These are phyloP conservation scores for Atlantisia rogersi DNA, from an alignment of 2,113 vertebrate genomes.

Conservation along the genomic window DNA sequence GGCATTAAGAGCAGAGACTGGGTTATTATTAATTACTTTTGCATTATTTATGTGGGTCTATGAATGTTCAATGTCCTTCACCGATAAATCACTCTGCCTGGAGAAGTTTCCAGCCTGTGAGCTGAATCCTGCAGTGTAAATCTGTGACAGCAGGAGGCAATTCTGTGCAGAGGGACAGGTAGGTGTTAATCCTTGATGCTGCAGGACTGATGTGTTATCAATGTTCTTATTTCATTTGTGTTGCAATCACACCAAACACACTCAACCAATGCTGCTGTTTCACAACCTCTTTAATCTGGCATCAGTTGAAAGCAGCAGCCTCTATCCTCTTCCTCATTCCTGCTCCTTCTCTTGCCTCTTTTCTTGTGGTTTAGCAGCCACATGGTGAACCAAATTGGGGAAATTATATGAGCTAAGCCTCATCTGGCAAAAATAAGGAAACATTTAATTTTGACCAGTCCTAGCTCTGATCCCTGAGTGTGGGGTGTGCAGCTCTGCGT, in stretches of 20 bases:
- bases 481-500: neutral
- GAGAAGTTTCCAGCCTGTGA: neutral
- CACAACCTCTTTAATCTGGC: constrained; percentile 1
- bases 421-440: neutral
- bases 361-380: constrained; percentile 9
- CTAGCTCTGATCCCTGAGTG: neutral
- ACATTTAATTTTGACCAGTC: neutral
- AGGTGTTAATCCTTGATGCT: neutral
- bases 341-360: neutral
- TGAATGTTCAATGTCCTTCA: constrained; percentile 31
- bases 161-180: constrained; percentile 20
- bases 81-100: constrained; percentile 24
- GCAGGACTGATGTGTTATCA: constrained; percentile 9
- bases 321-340: neutral
- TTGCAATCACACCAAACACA: neutral
- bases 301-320: constrained; percentile 10
- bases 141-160: neutral
- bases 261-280: neutral
- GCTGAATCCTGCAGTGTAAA: neutral
- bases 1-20: neutral
- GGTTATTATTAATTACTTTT: constrained; percentile 59
- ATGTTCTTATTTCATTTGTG: neutral
- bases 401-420: neutral
- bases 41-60: constrained; percentile 41
- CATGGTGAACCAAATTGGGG: neutral